Conservation (phyloP, 2,888 invertebrate species). For the Acrobasis repandana region DNA sequence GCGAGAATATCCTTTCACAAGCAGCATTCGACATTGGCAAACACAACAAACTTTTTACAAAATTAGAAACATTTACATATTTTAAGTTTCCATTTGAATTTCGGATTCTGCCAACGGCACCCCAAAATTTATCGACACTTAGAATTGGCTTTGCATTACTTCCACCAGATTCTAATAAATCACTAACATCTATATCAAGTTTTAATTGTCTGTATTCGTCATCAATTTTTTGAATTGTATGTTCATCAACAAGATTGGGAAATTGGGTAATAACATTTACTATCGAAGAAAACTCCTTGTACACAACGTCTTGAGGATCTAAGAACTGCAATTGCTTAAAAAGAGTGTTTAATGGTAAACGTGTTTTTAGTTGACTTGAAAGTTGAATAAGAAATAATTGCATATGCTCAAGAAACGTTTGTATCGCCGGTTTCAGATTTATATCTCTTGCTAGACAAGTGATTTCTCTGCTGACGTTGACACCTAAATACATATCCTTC, state of each 20-base stretch:
- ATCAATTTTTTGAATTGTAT: constrained; percentile 26
- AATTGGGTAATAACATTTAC: constrained; percentile 18
- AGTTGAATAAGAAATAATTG: constrained; percentile 25
- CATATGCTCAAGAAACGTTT: constrained; percentile 24
- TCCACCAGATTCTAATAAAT: constrained; percentile 25
- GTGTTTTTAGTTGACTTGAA: constrained; percentile 24
- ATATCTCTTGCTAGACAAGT: constrained; percentile 10
- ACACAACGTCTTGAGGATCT: constrained; percentile 27
- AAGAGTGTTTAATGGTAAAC: constrained; percentile 23
- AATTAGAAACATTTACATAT: constrained; percentile 21
- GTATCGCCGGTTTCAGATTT: constrained; percentile 20
- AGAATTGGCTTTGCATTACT: constrained; percentile 24
- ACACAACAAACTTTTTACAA: constrained; percentile 3
- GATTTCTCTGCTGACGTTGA: constrained; percentile 22
- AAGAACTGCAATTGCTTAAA: constrained; percentile 28
- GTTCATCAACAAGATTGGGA: constrained; percentile 23
- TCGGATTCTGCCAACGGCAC: constrained; percentile 25
- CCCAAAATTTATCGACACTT: constrained; percentile 28
- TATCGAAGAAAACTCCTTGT: constrained; percentile 25
- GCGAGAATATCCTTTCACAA: constrained; percentile 26
- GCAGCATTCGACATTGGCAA: constrained; percentile 22
- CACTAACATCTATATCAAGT: constrained; percentile 21
- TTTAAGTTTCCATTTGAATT: constrained; percentile 22
- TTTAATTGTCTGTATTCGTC: constrained; percentile 26
- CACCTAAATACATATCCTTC: background rate